Evolutionary conservation across 2,797 vertebrate species (phyloP).

Genomic region (Lepus oiostolus): DNA sequence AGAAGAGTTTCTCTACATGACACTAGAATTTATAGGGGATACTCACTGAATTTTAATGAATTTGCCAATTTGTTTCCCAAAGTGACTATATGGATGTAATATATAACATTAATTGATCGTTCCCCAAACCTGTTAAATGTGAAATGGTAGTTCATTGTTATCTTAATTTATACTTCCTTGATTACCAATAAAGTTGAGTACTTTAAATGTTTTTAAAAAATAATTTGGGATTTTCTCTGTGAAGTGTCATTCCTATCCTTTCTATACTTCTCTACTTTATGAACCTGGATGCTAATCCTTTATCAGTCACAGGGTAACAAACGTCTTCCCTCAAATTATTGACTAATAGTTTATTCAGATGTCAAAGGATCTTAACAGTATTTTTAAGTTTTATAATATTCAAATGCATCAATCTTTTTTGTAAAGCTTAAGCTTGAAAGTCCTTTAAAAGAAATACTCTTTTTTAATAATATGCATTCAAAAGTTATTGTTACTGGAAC

Average conservation of each 20-base stretch:
- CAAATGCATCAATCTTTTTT: neutral
- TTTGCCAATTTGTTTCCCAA: slow-evolving; percentile 8
- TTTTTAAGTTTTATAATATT: neutral
- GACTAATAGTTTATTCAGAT: neutral
- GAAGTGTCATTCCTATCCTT: neutral
- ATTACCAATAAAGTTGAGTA: neutral
- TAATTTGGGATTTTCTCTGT: slow-evolving; percentile 38
- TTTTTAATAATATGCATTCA: neutral
- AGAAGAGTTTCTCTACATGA: neutral
- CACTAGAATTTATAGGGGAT: neutral
- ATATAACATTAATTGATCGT: neutral
- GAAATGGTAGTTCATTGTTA: slow-evolving; percentile 6
- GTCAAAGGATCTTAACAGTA: neutral
- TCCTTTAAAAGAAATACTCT: slow-evolving; percentile 12
- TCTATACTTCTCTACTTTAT: neutral
- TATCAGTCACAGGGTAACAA: neutral
- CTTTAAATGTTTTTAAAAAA: neutral
- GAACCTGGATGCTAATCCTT: neutral
- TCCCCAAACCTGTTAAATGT: neutral
- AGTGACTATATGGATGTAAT: neutral
- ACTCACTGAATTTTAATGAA: neutral
- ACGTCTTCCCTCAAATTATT: slow-evolving; percentile 34
- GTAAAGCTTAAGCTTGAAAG: neutral
- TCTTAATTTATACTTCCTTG: slow-evolving; percentile 36
- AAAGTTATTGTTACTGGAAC: neutral